Conservation (phyloP, 2,888 invertebrate genomes). For the Drosophila siamana region DNA sequence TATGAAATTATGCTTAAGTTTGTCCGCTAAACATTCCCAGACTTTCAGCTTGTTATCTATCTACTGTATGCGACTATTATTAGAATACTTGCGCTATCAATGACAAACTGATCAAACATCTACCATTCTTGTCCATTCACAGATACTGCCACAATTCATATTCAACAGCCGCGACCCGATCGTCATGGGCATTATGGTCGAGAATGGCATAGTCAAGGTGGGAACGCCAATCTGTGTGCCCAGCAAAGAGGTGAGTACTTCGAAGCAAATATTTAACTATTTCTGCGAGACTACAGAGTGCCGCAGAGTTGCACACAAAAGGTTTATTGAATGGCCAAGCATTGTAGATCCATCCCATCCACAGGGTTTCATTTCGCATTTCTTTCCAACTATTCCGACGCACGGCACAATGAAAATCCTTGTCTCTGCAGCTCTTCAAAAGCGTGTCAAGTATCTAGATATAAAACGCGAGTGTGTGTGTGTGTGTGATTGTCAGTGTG, state of each 20-base stretch:
- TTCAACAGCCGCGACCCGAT: slow-evolving; percentile 99
- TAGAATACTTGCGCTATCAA: neutral
- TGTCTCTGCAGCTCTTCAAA: slow-evolving; percentile 54
- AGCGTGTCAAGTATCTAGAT: slow-evolving; percentile 78
- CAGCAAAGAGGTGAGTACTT: slow-evolving; percentile 92
- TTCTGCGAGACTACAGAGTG: slow-evolving; percentile 15
- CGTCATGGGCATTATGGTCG: slow-evolving; percentile 97
- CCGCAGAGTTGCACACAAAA: slow-evolving; percentile 39
- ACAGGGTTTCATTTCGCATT: slow-evolving; percentile 7
- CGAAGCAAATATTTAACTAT: slow-evolving; percentile 67
- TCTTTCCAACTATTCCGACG: slow-evolving; percentile 39
- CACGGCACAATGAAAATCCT: slow-evolving; percentile 68
- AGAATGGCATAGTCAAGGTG: slow-evolving; percentile 97
- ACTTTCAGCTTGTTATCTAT: neutral
- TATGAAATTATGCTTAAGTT: neutral
- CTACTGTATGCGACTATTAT: neutral
- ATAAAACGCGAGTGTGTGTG: slow-evolving; percentile 45
- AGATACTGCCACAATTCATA: slow-evolving; percentile 93
- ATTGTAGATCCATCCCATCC: slow-evolving; percentile 49
- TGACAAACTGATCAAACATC: slow-evolving; percentile 31
- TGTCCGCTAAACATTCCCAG: neutral
- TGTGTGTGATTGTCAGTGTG: slow-evolving; percentile 9
- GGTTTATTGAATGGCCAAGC: slow-evolving; percentile 52
- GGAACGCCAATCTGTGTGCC: slow-evolving; percentile 99
- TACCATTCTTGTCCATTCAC: slow-evolving; percentile 47